phyloP scores from a whole-genome alignment of 2,113 vertebrate genomes.

The Ciconia stormi region DNA sequence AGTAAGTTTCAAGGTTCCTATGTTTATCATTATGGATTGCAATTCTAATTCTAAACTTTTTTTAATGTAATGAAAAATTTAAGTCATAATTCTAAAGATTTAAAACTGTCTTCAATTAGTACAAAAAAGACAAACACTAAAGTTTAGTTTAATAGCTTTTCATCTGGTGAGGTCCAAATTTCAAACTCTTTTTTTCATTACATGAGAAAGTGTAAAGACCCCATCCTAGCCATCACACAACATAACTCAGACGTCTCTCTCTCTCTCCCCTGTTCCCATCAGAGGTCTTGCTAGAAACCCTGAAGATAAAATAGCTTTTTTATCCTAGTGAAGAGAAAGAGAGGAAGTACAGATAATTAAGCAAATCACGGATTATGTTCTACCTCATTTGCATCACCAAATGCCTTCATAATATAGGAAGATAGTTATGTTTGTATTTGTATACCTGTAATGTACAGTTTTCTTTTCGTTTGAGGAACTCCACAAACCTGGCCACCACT shows the following conservation, averaged over 20 bases:
- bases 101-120: background rate
- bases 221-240: background rate
- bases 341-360: background rate
- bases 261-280: background rate
- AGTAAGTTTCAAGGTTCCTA: background rate
- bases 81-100: background rate
- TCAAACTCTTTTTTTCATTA: background rate
- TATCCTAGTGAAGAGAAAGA: background rate
- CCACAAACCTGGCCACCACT: constrained; percentile 95
- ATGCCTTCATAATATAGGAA: background rate
- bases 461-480: constrained; percentile 95
- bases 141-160: background rate
- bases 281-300: background rate
- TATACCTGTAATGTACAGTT: constrained; percentile 97
- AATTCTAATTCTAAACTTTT: background rate
- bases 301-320: background rate
- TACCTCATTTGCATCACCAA: background rate
- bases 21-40: background rate
- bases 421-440: background rate
- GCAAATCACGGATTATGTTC: background rate
- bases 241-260: background rate
- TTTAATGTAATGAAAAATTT: background rate
- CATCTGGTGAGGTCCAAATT: background rate
- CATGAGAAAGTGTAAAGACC: background rate
- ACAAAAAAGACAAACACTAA: background rate